phyloP scores from a whole-genome alignment of 2,113 vertebrate species.

The Colossoma macropomum region DNA sequence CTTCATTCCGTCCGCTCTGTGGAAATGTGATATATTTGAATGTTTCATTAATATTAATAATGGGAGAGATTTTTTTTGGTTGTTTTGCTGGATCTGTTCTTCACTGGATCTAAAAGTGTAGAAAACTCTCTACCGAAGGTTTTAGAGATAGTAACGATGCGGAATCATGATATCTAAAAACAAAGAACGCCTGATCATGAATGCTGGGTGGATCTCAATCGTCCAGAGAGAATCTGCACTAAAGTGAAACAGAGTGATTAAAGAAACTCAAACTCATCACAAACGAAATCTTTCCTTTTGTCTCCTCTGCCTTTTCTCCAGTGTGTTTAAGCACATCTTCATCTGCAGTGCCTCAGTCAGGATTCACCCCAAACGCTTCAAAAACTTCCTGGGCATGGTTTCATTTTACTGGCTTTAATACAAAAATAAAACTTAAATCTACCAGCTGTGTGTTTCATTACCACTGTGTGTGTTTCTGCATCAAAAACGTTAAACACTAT shows the following conservation, averaged over 20 bases:
- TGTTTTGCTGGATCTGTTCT: conserved; percentile 73
- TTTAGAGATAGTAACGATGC: neutral
- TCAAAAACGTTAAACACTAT: too few species aligned
- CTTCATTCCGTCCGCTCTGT: conserved; percentile 63
- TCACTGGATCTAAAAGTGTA: conserved; percentile 78
- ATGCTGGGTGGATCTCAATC: neutral
- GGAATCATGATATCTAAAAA: neutral
- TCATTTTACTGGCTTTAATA: conserved; percentile 82
- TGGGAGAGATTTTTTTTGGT: conserved; percentile 53
- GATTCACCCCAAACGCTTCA: conserved; percentile 76
- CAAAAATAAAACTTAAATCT: conserved; percentile 61
- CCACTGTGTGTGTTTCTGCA: neutral
- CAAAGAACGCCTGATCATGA: neutral
- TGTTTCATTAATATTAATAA: conserved; percentile 81
- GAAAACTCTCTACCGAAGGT: conserved; percentile 58
- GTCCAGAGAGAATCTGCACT: neutral
- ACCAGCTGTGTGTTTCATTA: neutral
- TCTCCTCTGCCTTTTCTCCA: conserved; percentile 42
- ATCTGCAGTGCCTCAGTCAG: conserved; percentile 75
- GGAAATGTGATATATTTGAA: conserved; percentile 80
- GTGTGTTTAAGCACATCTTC: conserved; percentile 73
- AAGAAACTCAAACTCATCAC: neutral
- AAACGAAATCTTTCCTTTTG: neutral
- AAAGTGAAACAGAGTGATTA: conserved; percentile 22
- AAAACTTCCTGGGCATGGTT: conserved; percentile 81